Base-by-base conservation (phyloP, 2,113 vertebrate species). In the Nothoprocta perdicaria region DNA sequence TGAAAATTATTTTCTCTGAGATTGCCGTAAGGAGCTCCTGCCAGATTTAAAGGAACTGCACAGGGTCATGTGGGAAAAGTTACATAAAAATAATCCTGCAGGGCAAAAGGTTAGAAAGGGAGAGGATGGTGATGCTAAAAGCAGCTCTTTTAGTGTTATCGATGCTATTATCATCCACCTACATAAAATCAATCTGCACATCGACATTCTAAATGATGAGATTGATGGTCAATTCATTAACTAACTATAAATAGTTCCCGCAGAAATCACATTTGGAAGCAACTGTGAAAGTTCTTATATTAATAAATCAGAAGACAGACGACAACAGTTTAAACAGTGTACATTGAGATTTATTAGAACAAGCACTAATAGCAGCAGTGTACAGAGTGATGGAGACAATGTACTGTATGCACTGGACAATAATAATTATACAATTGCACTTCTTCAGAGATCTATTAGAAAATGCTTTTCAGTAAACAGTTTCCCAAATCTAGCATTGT, bases 361-460 rank as follows among this genome's bases (percentile, higher is more conserved):
- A 98, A 98, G 98, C 98, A 98, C 97, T 98, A 98, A 97, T 98
- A 99, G 98, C 98, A 98, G 98, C 98, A 98, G 96, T 94, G 93
- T 96, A 96, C 94, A 96, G 96, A 96, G 98, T 98, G 98, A 98
- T 98, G 98, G 97, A 98, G 97, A 98, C 98, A 96, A 93, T 80
- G 94, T 93, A 94, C 98, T 98, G 88, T 97, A 94, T 97, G 96
- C 96, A 95, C 91, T 91, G 93, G 96, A 96, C 89, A 94, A 92
- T 79, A 96, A 75, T 91, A 96, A 97, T 98, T 97, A 96, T 97
- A 97, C 98, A 98, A 98, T 98, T 98, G 98, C 98, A 98, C 98
- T 98, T 98, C 80, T 95, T 98, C 96, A 98, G 98, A 98, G 97
- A 97, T 96, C 97, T 97, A 96, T 97, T 96, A 95, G 96, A 97